Base-by-base conservation (phyloP, 2,888 invertebrate genomes). In the Agrotis segetum region DNA sequence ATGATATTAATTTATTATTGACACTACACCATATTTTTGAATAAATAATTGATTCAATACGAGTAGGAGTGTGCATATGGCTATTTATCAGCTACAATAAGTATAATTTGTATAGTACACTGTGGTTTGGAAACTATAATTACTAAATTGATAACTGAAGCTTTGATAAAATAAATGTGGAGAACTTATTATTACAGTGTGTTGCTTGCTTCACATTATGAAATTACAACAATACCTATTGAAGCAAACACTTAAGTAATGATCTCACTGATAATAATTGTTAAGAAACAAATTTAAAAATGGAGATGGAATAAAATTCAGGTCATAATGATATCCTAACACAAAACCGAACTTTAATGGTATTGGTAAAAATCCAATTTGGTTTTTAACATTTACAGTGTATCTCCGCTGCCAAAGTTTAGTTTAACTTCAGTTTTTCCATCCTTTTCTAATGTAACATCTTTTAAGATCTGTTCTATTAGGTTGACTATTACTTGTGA, bases 1-100 rank as follows among this genome's bases (percentile, higher is more conserved):
- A 63, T 80, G 3, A 52, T 17, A 29, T 46, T 52, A 81, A 77
- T 67, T 61, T 49, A 79, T 64, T 70, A 71, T 56, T 47, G 52
- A 63, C 50, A 52, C 62, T 47, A 60, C 67, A 5, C 29, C 50
- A 49, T 68, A 50, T 61, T 52, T 70, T 47, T 52, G 4, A 64
- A 60, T 64, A 71, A 53, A 58, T 71, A 50, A 77, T 61, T 46
- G n/a, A 29, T 46, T 13, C 65, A 47, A 19, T 64, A 67, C 21
- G 3, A 52, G 50, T 46, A 6, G 19, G 14, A 44, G 5, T 53
- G 70, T 29, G 11, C 16, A 34, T 53, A 5, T 19, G 2, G 55
- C 49, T 65, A 50, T 55, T 58, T 56, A 65, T 73, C 4, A 52
- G 66, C 24, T 34, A 13, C 16, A 19, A 21, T 59, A 47, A 13